Evolutionary conservation across 2,797 vertebrate genomes (phyloP).

Genomic region (Tadarida brasiliensis): DNA sequence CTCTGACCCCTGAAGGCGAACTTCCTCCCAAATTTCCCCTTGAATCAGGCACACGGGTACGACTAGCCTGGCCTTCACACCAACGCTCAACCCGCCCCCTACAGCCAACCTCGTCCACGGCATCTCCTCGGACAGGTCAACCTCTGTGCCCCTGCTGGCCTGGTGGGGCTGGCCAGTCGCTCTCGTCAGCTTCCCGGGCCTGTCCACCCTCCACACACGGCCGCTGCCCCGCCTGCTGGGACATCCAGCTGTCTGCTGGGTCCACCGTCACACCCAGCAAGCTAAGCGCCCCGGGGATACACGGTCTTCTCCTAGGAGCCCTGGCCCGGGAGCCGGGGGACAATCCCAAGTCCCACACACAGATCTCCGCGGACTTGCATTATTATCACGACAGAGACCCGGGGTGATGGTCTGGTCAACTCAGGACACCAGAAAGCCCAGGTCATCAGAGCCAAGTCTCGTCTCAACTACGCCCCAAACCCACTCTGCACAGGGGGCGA

Average conservation of each 20-base stretch:
- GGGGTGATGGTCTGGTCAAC: neutral
- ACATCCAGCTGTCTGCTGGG: too few species aligned
- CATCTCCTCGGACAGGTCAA: neutral
- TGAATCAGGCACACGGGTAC: neutral
- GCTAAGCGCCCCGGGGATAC: too few species aligned
- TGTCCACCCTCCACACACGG: neutral
- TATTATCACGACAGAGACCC: neutral
- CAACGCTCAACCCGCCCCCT: neutral
- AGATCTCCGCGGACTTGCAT: neutral
- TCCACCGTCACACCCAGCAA: neutral
- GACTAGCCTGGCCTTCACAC: neutral
- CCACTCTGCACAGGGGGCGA: neutral
- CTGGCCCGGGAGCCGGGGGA: neutral
- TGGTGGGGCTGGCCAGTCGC: neutral
- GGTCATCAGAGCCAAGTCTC: neutral
- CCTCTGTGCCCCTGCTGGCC: neutral
- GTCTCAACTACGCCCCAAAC: neutral
- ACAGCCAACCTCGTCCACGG: neutral
- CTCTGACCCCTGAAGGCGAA: neutral
- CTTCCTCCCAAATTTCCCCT: neutral
- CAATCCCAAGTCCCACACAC: neutral
- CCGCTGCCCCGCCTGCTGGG: neutral
- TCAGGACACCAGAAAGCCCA: neutral
- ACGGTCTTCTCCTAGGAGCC: neutral
- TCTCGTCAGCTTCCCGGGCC: neutral